phyloP scores from a whole-genome alignment of 2,888 invertebrate species.

The Drosophila gaucha region DNA sequence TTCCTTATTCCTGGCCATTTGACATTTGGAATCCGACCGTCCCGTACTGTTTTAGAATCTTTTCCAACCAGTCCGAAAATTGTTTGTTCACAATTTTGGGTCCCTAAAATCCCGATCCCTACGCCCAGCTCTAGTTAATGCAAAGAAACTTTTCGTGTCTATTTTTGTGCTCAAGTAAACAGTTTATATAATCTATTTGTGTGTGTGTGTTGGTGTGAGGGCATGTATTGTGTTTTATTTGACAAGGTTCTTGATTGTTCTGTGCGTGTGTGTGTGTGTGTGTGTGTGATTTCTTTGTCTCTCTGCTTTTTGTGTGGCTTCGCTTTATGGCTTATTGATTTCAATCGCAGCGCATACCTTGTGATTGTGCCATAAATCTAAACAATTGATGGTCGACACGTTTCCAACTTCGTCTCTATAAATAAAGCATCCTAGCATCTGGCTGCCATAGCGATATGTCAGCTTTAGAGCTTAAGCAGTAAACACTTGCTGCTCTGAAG shows the following conservation, averaged over 20 bases:
- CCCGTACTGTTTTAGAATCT: no score
- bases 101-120: no score
- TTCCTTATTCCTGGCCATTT: slow-evolving; percentile 96
- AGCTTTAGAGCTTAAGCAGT: slow-evolving; percentile 16
- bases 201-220: slow-evolving; percentile 7
- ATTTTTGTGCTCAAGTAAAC: slow-evolving; percentile 30
- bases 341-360: slow-evolving; percentile 47
- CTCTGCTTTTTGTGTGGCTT: slow-evolving; percentile 28
- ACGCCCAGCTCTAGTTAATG: no score
- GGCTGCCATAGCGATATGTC: slow-evolving; percentile 18
- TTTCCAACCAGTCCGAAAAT: no score
- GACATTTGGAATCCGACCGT: no score
- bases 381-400: slow-evolving; percentile 47
- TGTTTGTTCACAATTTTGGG: no score
- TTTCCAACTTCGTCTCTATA: slow-evolving; percentile 34
- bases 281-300: slow-evolving; percentile 4
- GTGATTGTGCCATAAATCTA: slow-evolving; percentile 67
- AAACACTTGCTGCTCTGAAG: slow-evolving; percentile 14
- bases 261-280: slow-evolving; percentile 11
- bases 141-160: neutral
- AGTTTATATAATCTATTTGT: slow-evolving; percentile 34
- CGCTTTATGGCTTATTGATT: slow-evolving; percentile 75
- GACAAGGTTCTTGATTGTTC: slow-evolving; percentile 56
- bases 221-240: slow-evolving; percentile 50
- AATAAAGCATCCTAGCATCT: slow-evolving; percentile 37